These are phyloP conservation scores for Drosophila trichaetosa DNA, from an alignment of 2,888 invertebrate species.

Conservation along the genomic window DNA sequence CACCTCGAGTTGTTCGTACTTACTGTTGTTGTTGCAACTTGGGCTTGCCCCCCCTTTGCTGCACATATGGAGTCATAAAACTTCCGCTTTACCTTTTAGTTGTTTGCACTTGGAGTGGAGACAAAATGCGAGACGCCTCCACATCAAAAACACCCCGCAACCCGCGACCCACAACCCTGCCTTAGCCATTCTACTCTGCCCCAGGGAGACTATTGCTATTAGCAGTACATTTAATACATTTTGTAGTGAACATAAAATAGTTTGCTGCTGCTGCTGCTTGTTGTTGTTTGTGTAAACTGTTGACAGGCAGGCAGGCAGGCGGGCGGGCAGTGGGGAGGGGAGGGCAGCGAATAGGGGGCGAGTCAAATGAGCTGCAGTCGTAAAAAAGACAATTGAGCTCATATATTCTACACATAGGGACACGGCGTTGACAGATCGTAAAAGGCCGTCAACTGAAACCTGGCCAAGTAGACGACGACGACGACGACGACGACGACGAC, in stretches of 20 bases:
- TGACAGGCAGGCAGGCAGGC: conserved; percentile 59
- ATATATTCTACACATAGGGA: conserved; percentile 79
- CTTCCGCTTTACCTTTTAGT: conserved; percentile 66
- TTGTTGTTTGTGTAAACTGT: conserved; percentile 66
- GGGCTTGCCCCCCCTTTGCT: background rate
- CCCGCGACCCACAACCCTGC: conserved; percentile 15
- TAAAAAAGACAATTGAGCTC: conserved; percentile 82
- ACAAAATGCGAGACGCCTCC: conserved; percentile 45
- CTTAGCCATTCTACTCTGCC: background rate
- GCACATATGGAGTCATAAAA: conserved; percentile 58
- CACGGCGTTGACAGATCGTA: conserved; percentile 80
- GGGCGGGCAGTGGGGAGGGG: background rate
- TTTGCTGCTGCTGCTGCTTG: background rate
- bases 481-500: conserved; percentile 9
- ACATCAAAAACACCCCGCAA: conserved; percentile 1
- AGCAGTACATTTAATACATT: conserved; percentile 79
- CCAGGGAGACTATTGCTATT: conserved; percentile 66
- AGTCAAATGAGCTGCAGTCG: conserved; percentile 77
- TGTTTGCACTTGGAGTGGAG: conserved; percentile 68
- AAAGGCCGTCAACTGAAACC: conserved; percentile 78
- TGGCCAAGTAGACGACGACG: conserved; percentile 40
- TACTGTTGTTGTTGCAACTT: conserved; percentile 1
- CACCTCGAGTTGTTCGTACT: background rate
- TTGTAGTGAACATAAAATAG: conserved; percentile 78
- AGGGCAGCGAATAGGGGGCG: conserved; percentile 14